phyloP scores from a whole-genome alignment of 2,113 vertebrate genomes.

The Ceuthmochares aereus region DNA sequence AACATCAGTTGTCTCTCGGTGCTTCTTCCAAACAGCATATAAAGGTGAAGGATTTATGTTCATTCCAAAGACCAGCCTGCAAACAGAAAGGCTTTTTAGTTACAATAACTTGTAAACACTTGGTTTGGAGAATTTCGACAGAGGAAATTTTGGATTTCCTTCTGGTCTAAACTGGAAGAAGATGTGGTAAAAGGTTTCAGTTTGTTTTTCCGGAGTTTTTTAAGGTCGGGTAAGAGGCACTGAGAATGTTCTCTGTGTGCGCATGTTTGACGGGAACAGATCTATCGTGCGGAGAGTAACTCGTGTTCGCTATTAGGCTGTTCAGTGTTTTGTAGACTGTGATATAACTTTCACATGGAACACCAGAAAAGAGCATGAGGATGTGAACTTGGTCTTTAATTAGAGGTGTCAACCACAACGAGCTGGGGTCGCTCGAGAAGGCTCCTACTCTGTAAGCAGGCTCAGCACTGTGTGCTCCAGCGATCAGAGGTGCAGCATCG shows the following conservation, averaged over 20 bases:
- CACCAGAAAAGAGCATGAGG: neutral
- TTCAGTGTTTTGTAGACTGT: neutral
- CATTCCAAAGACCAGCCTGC: neutral
- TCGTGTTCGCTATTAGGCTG: neutral
- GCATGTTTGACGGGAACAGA: neutral
- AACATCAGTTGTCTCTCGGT: rapidly evolving
- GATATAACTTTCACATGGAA: neutral
- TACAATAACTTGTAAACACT: neutral
- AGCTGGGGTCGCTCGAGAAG: neutral
- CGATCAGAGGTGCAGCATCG: rapidly evolving
- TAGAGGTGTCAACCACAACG: constrained; percentile 26
- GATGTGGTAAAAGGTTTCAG: constrained; percentile 11
- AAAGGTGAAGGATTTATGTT: rapidly evolving
- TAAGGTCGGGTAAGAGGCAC: neutral
- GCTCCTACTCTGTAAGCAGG: neutral
- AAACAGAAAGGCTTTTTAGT: neutral
- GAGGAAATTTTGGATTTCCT: constrained; percentile 53
- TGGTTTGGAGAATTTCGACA: neutral
- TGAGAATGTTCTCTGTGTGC: neutral
- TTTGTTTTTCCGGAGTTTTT: neutral
- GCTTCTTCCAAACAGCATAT: neutral
- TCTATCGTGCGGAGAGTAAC: neutral
- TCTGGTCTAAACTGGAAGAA: constrained; percentile 25
- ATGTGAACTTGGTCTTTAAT: neutral
- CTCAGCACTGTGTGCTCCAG: neutral